A percentile compares a stretch with the other conserved stretches of the same genome.
These are phyloP conservation scores for Drosophila orena DNA, from an alignment of 1,140 invertebrate species.

Conservation along the genomic window DNA sequence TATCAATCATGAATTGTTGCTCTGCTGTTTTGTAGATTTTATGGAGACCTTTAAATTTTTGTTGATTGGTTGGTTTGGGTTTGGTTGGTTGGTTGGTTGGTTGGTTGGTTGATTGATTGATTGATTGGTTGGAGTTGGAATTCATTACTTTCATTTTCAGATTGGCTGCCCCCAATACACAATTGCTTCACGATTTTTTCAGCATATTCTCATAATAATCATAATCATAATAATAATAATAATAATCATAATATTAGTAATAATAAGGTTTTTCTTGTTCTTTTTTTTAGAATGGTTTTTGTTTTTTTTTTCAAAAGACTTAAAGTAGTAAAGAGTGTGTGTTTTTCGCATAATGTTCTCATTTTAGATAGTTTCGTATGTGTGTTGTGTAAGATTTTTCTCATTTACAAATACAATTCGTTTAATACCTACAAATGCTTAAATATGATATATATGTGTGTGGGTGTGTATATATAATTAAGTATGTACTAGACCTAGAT, in stretches of 20 bases:
- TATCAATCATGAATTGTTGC: constrained; percentile 37
- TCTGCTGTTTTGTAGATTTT: constrained; percentile 42
- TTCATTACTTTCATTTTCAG: constrained; percentile 74
- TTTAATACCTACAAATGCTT: constrained; percentile 79
- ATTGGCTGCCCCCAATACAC: constrained; percentile 85
- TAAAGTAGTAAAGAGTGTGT: constrained; percentile 58
- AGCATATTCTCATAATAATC: constrained; percentile 80
- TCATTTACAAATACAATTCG: constrained; percentile 76
- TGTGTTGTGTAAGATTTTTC: constrained; percentile 39
- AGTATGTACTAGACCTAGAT: constrained; percentile 45
- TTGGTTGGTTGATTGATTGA: constrained; percentile 29
- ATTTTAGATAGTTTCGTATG: constrained; percentile 62
- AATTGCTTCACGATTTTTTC: constrained; percentile 85
- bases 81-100: constrained; percentile 38
- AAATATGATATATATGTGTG: constrained; percentile 59
- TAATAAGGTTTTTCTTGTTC: constrained; percentile 64
- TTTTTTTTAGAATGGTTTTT: constrained; percentile 39
- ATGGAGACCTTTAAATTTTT: constrained; percentile 40
- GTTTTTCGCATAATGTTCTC: constrained; percentile 43
- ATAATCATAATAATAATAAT: constrained; percentile 65
- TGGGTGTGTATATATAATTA: constrained; percentile 39
- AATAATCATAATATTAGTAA: constrained; percentile 57
- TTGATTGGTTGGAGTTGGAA: constrained; percentile 45
- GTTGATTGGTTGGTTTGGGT: constrained; percentile 26
- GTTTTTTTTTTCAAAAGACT: constrained; percentile 56